A percentile compares a stretch with the other conserved stretches of the same genome.
These are phyloP conservation scores for Musca vetustissima DNA, from an alignment of 1,140 invertebrate genomes.

Conservation along the genomic window DNA sequence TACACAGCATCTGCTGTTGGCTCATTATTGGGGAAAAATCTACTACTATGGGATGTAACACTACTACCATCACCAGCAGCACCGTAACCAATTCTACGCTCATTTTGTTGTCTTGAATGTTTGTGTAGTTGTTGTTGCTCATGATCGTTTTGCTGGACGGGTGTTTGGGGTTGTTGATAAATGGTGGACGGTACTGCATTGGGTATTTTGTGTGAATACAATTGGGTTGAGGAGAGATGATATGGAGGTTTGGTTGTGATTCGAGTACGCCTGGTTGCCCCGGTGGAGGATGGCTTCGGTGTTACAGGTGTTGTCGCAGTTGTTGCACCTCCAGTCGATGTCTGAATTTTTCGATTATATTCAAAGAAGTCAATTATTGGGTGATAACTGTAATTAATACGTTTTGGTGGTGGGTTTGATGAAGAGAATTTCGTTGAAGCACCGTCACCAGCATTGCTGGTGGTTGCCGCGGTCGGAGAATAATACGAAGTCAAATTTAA, in stretches of 20 bases:
- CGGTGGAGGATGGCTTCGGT: background rate
- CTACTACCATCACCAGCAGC: constrained; percentile 29
- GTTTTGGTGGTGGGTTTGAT: constrained; percentile 43
- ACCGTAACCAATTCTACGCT: constrained; percentile 45
- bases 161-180: constrained; percentile 33
- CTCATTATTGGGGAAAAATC: background rate
- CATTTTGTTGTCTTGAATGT: constrained; percentile 30
- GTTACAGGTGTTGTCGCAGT: constrained; percentile 13
- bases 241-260: too few relatives aligned
- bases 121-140: background rate
- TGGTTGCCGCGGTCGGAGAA: constrained; percentile 17
- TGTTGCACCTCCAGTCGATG: constrained; percentile 25
- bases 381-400: constrained; percentile 82
- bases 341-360: constrained; percentile 28
- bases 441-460: background rate
- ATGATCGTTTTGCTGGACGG: background rate
- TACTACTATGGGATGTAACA: constrained; percentile 25
- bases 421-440: background rate
- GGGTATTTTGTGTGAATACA: constrained; percentile 25
- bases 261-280: too few relatives aligned
- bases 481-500: constrained; percentile 6
- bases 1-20: too few relatives aligned
- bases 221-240: constrained; percentile 3
- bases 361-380: constrained; percentile 83
- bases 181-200: constrained; percentile 24